A percentile compares a stretch with the other conserved stretches of the same genome.
Conservation (phyloP, 1,140 invertebrate genomes). For the Saccostrea echinata region DNA sequence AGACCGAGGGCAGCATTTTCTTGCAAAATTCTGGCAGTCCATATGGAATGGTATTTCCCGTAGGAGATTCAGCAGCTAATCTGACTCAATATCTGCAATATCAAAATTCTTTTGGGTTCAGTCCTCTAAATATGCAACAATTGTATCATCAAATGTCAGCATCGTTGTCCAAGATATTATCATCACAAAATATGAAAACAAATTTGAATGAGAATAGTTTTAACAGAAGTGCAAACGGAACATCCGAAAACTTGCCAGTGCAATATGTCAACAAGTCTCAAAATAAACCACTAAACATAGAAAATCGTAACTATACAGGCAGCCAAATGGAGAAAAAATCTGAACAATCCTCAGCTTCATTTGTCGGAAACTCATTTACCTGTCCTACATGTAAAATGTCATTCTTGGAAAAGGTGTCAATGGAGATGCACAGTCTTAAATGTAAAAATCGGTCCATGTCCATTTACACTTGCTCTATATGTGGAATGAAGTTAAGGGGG, state of each 20-base stretch:
- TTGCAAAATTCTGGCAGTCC: slow-evolving; percentile 11
- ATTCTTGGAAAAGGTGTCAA: not conserved
- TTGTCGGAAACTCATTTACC: not conserved
- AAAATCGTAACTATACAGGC: not conserved
- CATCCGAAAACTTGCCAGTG: not conserved
- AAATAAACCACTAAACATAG: not conserved
- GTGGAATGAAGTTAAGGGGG: slow-evolving; percentile 45
- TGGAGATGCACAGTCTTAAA: slow-evolving; percentile 16
- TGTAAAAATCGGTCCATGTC: slow-evolving; percentile 37
- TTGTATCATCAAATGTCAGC: slow-evolving; percentile 37
- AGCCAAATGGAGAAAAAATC: not conserved
- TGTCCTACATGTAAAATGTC: not conserved
- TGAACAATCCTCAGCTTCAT: not conserved
- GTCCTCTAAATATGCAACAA: slow-evolving; percentile 13
- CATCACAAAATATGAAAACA: not conserved
- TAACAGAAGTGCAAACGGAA: not conserved
- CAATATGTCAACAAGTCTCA: not conserved
- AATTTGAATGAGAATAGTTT: not conserved
- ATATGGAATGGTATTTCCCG: not conserved
- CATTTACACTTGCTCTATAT: slow-evolving; percentile 48
- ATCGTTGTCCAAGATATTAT: slow-evolving; percentile 6
- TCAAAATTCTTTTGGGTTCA: slow-evolving; percentile 23
- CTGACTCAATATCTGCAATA: slow-evolving; percentile 11
- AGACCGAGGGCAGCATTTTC: not conserved
- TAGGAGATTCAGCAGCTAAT: slow-evolving; percentile 17